Conservation (phyloP, 2,888 invertebrate species). For the Calameuta idolon region DNA sequence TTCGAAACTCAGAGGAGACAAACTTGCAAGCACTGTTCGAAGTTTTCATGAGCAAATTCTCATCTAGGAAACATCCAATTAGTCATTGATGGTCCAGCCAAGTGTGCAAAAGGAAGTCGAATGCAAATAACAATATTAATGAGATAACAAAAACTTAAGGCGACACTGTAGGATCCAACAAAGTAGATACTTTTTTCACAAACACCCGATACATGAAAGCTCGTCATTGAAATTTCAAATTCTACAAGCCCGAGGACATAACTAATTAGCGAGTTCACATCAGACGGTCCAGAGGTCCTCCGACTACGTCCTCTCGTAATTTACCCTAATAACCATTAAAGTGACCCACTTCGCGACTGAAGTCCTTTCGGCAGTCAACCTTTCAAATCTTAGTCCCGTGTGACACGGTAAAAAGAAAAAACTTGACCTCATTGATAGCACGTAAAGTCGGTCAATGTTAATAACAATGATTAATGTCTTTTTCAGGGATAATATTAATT, state of each 20-base stretch:
- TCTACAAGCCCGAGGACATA: neutral
- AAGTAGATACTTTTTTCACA: neutral
- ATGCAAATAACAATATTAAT: neutral
- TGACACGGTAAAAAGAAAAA: neutral
- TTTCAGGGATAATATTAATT: neutral
- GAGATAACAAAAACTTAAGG: neutral
- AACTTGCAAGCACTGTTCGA: neutral
- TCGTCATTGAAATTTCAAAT: neutral
- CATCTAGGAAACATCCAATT: neutral
- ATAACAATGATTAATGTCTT: neutral
- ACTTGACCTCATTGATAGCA: neutral
- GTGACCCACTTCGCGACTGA: neutral
- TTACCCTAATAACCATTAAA: neutral
- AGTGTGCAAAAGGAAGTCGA: neutral
- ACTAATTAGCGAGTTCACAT: neutral
- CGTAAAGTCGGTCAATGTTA: neutral
- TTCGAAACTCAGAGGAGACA: neutral
- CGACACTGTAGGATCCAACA: neutral
- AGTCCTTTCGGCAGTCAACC: neutral
- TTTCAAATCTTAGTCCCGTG: neutral
- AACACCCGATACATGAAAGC: neutral
- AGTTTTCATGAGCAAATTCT: neutral
- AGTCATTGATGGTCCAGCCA: neutral
- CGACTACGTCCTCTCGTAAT: neutral
- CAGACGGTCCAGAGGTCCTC: neutral